These are phyloP conservation scores for Meles meles DNA, from an alignment of 2,113 vertebrate species.

Conservation along the genomic window DNA sequence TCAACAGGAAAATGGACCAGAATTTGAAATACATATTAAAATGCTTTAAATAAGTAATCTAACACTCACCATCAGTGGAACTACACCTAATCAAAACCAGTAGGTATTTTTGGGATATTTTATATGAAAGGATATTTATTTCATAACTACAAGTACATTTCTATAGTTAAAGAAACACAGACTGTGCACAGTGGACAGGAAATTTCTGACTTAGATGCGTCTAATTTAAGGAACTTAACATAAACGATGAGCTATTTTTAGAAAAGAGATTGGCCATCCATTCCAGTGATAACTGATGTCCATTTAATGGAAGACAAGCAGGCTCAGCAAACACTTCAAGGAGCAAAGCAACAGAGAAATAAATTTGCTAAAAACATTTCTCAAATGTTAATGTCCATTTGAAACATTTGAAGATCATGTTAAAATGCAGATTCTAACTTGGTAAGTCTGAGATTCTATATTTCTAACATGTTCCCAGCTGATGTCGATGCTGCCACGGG, in stretches of 20 bases:
- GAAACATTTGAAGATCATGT: background rate
- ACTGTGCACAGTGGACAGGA: background rate
- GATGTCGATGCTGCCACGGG: background rate
- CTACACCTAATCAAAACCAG: background rate
- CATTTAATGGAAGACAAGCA: background rate
- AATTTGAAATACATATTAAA: conserved; percentile 41
- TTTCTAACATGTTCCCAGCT: background rate
- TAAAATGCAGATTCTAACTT: background rate
- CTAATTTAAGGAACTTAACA: background rate
- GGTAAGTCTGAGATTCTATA: background rate
- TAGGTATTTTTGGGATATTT: background rate
- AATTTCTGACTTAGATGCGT: background rate
- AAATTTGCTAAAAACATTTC: background rate
- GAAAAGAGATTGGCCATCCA: background rate
- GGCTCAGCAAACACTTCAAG: background rate
- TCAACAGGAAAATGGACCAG: background rate
- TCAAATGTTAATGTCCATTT: background rate
- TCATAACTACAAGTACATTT: conserved; percentile 14
- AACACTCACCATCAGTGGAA: background rate
- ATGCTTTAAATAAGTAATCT: background rate
- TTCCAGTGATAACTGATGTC: background rate
- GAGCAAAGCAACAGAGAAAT: background rate
- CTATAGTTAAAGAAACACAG: background rate
- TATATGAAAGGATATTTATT: background rate
- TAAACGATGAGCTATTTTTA: background rate